Evolutionary conservation across 2,113 vertebrate genomes (phyloP).

Genomic region (Oryzias celebensis): DNA sequence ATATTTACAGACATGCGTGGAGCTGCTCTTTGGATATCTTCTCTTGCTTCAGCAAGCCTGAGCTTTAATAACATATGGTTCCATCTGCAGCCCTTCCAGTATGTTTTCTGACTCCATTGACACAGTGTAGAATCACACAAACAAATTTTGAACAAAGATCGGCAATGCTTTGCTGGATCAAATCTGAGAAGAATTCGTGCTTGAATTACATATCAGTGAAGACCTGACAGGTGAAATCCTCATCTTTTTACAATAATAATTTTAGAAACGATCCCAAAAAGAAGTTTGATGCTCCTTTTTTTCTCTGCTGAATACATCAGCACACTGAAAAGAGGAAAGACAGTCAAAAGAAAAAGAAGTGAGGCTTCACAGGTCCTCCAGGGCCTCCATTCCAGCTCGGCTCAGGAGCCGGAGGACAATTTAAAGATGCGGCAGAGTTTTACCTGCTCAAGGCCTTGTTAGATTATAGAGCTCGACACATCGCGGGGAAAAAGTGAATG

Average conservation of each 20-base stretch:
- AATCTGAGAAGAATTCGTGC: conserved; percentile 19
- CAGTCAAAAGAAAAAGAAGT: neutral
- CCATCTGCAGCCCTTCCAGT: conserved; percentile 24
- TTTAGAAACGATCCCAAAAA: neutral
- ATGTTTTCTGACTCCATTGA: conserved; percentile 25
- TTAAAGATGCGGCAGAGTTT: conserved; percentile 31
- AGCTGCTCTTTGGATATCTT: conserved; percentile 43
- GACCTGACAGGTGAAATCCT: conserved; percentile 9
- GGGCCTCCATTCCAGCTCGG: neutral
- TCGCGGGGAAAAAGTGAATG: conserved; percentile 45
- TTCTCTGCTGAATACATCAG: conserved; percentile 3
- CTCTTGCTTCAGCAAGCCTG: conserved; percentile 35
- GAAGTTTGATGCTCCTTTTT: neutral
- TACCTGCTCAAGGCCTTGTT: conserved; percentile 45
- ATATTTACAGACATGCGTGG: conserved; percentile 49
- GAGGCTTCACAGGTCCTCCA: conserved; percentile 2
- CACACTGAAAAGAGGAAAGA: conserved; percentile 1
- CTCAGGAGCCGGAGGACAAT: conserved; percentile 21
- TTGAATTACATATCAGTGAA: conserved; percentile 5
- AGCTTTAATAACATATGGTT: conserved; percentile 58
- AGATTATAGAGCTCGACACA: conserved; percentile 51
- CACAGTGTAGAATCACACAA: conserved; percentile 10
- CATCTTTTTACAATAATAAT: conserved; percentile 6
- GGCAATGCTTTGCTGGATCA: conserved; percentile 33
- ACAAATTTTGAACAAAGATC: neutral